A percentile compares a stretch with the other conserved stretches of the same genome.
These are phyloP conservation scores for Pasiphila rectangulata DNA, from an alignment of 2,888 invertebrate genomes.

Conservation along the genomic window DNA sequence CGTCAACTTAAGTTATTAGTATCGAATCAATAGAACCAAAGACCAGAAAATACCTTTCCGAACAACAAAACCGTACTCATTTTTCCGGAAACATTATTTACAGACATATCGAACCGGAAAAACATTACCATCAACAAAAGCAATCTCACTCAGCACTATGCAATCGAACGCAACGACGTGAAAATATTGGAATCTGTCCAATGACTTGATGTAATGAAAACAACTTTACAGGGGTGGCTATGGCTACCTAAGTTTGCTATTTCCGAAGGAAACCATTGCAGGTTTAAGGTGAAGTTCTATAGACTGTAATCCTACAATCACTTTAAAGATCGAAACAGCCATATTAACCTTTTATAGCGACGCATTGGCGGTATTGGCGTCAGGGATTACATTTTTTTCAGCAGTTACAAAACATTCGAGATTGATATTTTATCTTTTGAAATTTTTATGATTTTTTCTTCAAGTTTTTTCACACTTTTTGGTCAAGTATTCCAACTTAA, in stretches of 20 bases:
- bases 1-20: not conserved
- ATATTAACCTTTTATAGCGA: too few species aligned
- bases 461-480: too few species aligned
- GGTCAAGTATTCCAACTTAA: too few species aligned
- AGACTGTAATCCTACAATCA: not conserved
- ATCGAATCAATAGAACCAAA: constrained; percentile 12
- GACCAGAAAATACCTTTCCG: constrained; percentile 11
- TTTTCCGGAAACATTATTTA: constrained; percentile 28
- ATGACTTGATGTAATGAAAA: constrained; percentile 76
- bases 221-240: constrained; percentile 57
- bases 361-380: too few species aligned
- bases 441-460: too few species aligned
- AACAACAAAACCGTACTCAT: constrained; percentile 15
- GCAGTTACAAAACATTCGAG: too few species aligned
- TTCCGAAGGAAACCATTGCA: constrained; percentile 70
- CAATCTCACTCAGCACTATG: constrained; percentile 54
- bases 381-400: too few species aligned
- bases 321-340: too few species aligned
- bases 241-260: constrained; percentile 64
- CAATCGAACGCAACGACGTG: constrained; percentile 66
- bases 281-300: constrained; percentile 48
- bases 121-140: constrained; percentile 57
- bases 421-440: too few species aligned
- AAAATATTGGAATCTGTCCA: constrained; percentile 76
- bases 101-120: constrained; percentile 35